These are phyloP conservation scores for Drosophila jambulina DNA, from an alignment of 1,140 invertebrate species.

Conservation along the genomic window DNA sequence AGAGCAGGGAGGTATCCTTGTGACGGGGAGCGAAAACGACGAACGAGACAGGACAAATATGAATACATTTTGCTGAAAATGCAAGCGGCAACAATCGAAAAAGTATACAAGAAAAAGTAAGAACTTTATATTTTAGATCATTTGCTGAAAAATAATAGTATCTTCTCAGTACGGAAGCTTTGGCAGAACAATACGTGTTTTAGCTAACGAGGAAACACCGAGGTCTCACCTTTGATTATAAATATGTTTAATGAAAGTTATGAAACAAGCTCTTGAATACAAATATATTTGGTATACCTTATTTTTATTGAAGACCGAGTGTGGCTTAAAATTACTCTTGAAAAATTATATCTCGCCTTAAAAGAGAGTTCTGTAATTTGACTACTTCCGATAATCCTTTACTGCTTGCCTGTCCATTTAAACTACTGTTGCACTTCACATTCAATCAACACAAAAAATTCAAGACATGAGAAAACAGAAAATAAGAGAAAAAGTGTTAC, in stretches of 20 bases:
- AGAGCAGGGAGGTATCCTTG: background rate
- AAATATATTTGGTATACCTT: background rate
- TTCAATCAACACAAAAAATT: constrained; percentile 1
- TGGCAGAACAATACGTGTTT: no score
- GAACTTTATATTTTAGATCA: background rate
- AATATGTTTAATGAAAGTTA: background rate
- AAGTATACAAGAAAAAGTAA: background rate
- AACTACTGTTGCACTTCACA: background rate
- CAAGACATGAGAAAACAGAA: constrained; percentile 8
- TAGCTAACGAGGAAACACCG: background rate
- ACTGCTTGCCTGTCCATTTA: background rate
- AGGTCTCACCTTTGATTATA: background rate
- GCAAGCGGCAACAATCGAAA: constrained; percentile 5
- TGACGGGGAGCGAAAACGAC: background rate
- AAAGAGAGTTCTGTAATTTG: background rate
- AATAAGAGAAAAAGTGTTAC: constrained; percentile 3
- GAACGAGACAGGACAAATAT: constrained; percentile 3
- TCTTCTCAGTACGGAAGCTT: background rate
- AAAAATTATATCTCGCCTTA: no score
- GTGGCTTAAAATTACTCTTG: background rate
- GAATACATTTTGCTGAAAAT: constrained; percentile 31
- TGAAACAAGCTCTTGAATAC: background rate
- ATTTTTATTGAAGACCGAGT: background rate
- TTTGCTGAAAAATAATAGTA: background rate
- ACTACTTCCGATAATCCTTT: background rate